Conservation (phyloP, 1,140 invertebrate species). For the Nylanderia fulva region DNA sequence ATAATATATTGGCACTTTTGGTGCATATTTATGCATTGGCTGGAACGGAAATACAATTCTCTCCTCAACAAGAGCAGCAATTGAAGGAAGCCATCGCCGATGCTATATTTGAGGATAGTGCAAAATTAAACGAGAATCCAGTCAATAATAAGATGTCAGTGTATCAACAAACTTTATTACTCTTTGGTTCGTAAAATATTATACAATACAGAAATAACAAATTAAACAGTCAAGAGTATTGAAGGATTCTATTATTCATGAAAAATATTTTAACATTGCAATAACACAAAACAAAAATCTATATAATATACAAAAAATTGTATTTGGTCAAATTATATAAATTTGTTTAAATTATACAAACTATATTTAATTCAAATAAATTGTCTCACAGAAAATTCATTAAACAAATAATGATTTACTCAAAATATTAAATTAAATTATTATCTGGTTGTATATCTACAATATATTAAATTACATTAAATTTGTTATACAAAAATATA, state of each 20-base stretch:
- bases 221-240: not conserved
- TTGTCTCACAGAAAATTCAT: not conserved
- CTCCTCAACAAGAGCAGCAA: slow-evolving; percentile 86
- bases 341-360: not conserved
- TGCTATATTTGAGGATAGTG: slow-evolving; percentile 88
- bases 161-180: slow-evolving; percentile 81
- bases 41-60: slow-evolving; percentile 87
- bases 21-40: slow-evolving; percentile 88
- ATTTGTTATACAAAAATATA: slow-evolving; percentile 14
- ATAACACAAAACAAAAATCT: not conserved
- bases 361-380: not conserved
- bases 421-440: slow-evolving; percentile 17
- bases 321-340: not conserved
- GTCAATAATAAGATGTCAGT: slow-evolving; percentile 74
- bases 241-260: not conserved
- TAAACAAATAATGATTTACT: not conserved
- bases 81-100: slow-evolving; percentile 86
- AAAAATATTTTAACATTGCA: slow-evolving; percentile 16
- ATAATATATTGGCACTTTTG: slow-evolving; percentile 88
- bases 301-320: not conserved
- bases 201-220: not conserved
- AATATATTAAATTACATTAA: not conserved
- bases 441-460: no score
- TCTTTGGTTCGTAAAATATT: slow-evolving; percentile 75
- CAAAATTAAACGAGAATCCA: slow-evolving; percentile 77